Evolutionary conservation across 1,140 invertebrate species (phyloP), one percentile per base, ranked within the genome.

Genomic region (Eulimnadia texana): DNA sequence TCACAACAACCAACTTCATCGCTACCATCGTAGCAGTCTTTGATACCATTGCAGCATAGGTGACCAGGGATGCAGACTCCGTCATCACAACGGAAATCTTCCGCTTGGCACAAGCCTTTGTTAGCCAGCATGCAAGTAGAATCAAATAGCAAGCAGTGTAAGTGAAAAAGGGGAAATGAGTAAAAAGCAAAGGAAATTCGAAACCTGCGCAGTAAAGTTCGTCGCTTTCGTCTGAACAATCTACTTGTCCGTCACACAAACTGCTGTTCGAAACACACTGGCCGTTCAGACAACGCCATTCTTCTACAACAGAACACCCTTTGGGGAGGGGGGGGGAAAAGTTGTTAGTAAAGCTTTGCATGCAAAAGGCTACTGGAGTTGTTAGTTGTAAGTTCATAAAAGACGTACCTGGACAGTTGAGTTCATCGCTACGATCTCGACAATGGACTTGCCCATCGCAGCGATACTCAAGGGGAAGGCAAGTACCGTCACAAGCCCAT

Each of bases 11-110:
- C 22, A 16, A 28, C 72, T 72, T 90, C 88, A 71, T 91, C 88
- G 72, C 82, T 84, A 50, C 77, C 77, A 73, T 84, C 81, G 51
- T 76, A 72, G 73, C 88, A 91, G 72, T 91, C 85, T 50, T 70
- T 68, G 62, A 73, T 71, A 61, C 78, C 77, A 73, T 92, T 82
- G 73, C 88, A 92, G 64, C 75, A 75, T 69, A 76, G 77, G 65
- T 70, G 42, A 24, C 62, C 65, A 13, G 55, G 33, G 56, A 79
- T 72, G 66, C 79, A 80, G 54, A 64, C 64, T 28, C 75, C 74
- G 57, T 74, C 67, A n/a, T 68, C 67, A 64, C 78, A 80, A 53
- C 68, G 68, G 72, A 84, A 84, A 71, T 84, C 75, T 50, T 67
- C 50, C 65, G 67, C 20, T 64, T 63, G 66, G 72, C 67, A 66